phyloP scores from a whole-genome alignment of 2,797 vertebrate species.

The Tadarida brasiliensis region DNA sequence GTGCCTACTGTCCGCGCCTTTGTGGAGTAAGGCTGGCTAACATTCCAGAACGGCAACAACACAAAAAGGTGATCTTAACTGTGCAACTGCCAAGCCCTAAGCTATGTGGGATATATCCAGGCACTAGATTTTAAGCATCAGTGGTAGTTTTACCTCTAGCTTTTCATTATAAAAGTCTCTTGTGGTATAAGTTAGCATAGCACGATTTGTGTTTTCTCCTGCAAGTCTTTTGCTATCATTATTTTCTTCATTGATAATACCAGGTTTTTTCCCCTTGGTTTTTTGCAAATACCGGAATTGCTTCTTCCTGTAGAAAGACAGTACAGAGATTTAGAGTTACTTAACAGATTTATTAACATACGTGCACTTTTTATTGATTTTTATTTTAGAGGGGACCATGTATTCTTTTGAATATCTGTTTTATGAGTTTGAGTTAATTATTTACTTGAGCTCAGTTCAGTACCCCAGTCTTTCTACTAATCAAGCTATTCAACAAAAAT shows the following conservation, averaged over 20 bases:
- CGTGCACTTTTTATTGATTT: neutral
- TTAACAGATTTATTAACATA: slow-evolving; percentile 7
- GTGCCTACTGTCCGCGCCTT: neutral
- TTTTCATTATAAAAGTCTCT: slow-evolving; percentile 92
- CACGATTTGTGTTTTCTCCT: slow-evolving; percentile 93
- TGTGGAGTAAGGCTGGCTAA: neutral
- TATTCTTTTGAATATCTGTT: slow-evolving; percentile 32
- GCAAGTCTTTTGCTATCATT: slow-evolving; percentile 91
- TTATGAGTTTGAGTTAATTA: slow-evolving; percentile 58
- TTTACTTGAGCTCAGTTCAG: slow-evolving; percentile 28
- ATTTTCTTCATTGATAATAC: slow-evolving; percentile 91
- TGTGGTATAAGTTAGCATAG: slow-evolving; percentile 93
- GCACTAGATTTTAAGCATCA: neutral
- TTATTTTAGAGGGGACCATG: neutral
- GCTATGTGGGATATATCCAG: neutral
- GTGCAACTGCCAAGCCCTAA: neutral
- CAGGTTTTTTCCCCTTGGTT: slow-evolving; percentile 92
- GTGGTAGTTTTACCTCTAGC: slow-evolving; percentile 90
- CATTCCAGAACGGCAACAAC: neutral
- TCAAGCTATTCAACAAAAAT: neutral
- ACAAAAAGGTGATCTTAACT: neutral
- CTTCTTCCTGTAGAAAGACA: slow-evolving; percentile 91
- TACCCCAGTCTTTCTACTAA: slow-evolving; percentile 10
- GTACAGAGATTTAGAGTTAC: slow-evolving; percentile 55
- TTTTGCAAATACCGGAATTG: slow-evolving; percentile 95